Evolutionary conservation across 1,140 invertebrate genomes (phyloP).

Genomic region (Drosophila sp.): DNA sequence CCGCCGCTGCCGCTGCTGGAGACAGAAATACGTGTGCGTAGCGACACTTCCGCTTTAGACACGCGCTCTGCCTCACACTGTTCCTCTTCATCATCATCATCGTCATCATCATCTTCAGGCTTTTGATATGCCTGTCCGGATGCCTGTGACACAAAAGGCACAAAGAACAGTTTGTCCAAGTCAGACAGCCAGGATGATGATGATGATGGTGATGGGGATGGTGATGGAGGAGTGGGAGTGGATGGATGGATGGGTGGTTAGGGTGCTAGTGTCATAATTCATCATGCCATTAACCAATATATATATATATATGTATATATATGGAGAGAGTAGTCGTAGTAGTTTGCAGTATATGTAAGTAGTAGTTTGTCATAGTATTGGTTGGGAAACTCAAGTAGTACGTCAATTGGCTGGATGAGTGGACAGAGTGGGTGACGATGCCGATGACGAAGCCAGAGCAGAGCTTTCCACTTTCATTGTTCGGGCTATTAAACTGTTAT

Average conservation of each 20-base stretch:
- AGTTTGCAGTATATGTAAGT: slow-evolving; percentile 6
- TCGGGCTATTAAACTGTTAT: slow-evolving; percentile 77
- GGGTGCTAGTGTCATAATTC: slow-evolving; percentile 61
- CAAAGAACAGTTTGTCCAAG: slow-evolving; percentile 47
- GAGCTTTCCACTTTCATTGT: slow-evolving; percentile 58
- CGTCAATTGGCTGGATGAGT: slow-evolving; percentile 25
- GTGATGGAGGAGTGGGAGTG: background rate
- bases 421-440: background rate
- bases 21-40: slow-evolving; percentile 48
- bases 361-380: slow-evolving; percentile 49
- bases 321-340: background rate
- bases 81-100: background rate
- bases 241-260: background rate
- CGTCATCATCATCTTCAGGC: background rate
- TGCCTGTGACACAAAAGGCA: slow-evolving; percentile 47
- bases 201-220: too few species aligned
- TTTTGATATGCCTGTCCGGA: slow-evolving; percentile 33
- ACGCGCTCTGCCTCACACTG: slow-evolving; percentile 33
- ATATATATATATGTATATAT: background rate
- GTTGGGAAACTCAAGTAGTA: slow-evolving; percentile 47
- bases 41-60: slow-evolving; percentile 74
- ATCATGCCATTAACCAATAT: slow-evolving; percentile 74
- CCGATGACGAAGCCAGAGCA: slow-evolving; percentile 7
- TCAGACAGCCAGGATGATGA: slow-evolving; percentile 11
- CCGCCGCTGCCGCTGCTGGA: slow-evolving; percentile 14